Evolutionary conservation across 2,888 invertebrate species (phyloP).

Genomic region (Eurytoma californica): DNA sequence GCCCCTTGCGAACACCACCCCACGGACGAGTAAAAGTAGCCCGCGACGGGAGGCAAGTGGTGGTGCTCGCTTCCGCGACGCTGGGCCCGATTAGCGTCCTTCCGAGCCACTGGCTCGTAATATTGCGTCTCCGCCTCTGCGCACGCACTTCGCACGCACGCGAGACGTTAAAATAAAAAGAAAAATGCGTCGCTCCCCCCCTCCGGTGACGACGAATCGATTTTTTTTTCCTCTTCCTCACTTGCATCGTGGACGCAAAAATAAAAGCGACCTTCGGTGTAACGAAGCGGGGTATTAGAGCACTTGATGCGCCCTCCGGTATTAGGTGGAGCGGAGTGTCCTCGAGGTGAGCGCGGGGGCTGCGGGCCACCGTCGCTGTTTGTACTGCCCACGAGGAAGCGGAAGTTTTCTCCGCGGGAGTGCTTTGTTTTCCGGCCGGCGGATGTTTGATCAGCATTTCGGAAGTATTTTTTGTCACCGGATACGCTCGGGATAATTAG

Average conservation of each 20-base stretch:
- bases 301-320: neutral
- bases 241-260: constrained; percentile 22
- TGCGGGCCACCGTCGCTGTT: neutral
- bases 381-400: neutral
- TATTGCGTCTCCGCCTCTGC: constrained; percentile 27
- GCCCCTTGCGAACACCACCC: too few species aligned
- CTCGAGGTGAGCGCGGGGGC: neutral
- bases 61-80: neutral
- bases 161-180: neutral
- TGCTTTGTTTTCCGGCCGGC: too few species aligned
- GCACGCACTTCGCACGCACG: constrained; percentile 17
- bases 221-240: neutral
- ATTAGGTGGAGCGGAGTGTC: neutral
- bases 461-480: too few species aligned
- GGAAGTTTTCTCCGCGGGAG: neutral
- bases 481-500: too few species aligned
- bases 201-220: neutral
- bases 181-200: neutral
- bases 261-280: constrained; percentile 35
- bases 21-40: neutral
- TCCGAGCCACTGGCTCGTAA: constrained; percentile 45
- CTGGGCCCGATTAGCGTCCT: constrained; percentile 45
- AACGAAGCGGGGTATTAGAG: constrained; percentile 41
- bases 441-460: too few species aligned
- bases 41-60: neutral